Percentiles rank a stretch among this genome's conserved stretches.
These are phyloP conservation scores for Ctenosaura bakeri DNA, from an alignment of 2,797 vertebrate genomes.

Conservation along the genomic window DNA sequence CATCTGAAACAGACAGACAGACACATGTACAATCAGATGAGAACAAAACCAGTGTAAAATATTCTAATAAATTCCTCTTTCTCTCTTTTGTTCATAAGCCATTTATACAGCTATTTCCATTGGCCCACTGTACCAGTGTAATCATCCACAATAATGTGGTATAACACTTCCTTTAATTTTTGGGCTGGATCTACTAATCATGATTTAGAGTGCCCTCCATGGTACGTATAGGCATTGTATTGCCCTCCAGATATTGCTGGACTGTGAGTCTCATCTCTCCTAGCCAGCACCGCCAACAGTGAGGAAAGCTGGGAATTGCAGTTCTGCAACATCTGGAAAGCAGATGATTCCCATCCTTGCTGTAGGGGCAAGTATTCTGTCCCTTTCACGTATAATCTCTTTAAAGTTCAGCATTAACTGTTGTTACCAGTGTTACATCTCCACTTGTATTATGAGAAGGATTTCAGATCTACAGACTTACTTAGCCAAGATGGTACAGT, in stretches of 20 bases:
- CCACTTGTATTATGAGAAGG: background rate
- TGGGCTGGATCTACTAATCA: background rate
- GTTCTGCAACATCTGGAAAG: no score
- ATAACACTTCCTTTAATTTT: no score
- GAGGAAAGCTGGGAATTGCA: no score
- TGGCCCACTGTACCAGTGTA: background rate
- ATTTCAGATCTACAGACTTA: background rate
- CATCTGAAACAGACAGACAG: constrained; percentile 31
- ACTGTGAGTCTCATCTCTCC: no score
- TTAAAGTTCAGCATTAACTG: background rate
- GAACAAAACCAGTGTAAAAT: background rate
- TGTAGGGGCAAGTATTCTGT: background rate
- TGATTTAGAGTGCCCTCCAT: background rate
- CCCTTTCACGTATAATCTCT: background rate
- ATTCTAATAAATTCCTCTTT: constrained; percentile 2
- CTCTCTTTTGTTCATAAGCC: background rate
- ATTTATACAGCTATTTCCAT: background rate
- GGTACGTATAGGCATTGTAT: no score
- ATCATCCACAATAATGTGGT: background rate
- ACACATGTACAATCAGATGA: background rate
- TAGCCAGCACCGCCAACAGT: no score
- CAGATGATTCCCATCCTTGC: no score
- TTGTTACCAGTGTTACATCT: background rate
- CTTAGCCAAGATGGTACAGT: background rate
- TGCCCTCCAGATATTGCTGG: no score